A percentile compares a stretch with the other conserved stretches of the same genome.
Conservation (phyloP, 1,140 invertebrate genomes). For the Pentalonia nigronervosa region DNA sequence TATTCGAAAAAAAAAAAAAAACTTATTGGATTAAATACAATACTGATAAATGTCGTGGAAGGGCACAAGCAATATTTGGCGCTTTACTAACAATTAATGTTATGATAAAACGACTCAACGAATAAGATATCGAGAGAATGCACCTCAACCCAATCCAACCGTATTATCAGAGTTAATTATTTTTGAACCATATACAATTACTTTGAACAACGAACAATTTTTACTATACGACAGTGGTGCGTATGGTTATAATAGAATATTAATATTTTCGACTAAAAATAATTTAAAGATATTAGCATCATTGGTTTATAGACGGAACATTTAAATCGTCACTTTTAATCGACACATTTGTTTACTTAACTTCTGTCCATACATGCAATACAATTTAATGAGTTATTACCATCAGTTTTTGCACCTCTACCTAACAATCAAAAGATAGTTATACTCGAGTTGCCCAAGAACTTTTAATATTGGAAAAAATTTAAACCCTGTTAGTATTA, state of each 20-base stretch:
- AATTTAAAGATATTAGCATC: not conserved
- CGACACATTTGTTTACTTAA: not conserved
- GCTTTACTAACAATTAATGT: too few species aligned
- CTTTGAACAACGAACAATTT: not conserved
- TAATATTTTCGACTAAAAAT: not conserved
- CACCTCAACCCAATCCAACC: not conserved
- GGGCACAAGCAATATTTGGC: not conserved
- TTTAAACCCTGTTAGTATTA: not conserved
- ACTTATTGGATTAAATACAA: not conserved
- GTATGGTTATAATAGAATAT: not conserved
- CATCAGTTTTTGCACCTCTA: not conserved
- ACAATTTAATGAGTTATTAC: not conserved
- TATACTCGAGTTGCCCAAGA: not conserved
- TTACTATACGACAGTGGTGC: too few species aligned
- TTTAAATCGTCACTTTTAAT: not conserved
- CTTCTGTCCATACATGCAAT: not conserved
- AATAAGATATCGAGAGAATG: not conserved
- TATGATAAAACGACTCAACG: not conserved
- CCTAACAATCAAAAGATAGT: not conserved
- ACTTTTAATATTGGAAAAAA: not conserved
- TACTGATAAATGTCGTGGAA: not conserved
- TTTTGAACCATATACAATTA: not conserved
- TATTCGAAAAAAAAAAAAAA: not conserved
- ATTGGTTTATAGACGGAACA: not conserved
- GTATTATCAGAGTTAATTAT: not conserved